These are phyloP conservation scores for Python bivittatus DNA, from an alignment of 2,113 vertebrate species.

Conservation along the genomic window DNA sequence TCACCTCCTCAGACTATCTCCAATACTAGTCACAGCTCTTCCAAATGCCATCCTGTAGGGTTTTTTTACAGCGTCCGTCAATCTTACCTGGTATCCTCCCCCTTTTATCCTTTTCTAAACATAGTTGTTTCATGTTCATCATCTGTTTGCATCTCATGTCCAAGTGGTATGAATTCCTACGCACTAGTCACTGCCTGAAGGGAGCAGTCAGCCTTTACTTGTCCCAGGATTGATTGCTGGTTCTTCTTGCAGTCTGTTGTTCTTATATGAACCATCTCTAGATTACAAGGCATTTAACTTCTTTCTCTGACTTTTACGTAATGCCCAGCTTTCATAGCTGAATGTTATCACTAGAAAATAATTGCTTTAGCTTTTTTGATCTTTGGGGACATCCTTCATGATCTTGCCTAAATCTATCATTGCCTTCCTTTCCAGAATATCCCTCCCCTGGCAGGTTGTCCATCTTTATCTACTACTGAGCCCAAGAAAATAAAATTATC, in stretches of 20 bases:
- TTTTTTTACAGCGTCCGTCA: not conserved
- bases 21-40: not conserved
- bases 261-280: not conserved
- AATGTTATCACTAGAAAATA: not conserved
- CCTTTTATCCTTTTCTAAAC: not conserved
- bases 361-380: not conserved
- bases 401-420: not conserved
- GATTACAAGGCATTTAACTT: not conserved
- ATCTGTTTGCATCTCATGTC: not conserved
- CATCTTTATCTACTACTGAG: not conserved
- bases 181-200: not conserved
- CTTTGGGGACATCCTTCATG: not conserved
- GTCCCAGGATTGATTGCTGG: not conserved
- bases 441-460: not conserved
- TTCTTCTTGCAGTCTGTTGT: not conserved
- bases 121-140: not conserved
- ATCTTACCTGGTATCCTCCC: not conserved
- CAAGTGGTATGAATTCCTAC: not conserved
- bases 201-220: not conserved
- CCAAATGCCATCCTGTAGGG: not conserved
- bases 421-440: not conserved
- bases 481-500: not conserved
- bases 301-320: not conserved
- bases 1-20: not conserved
- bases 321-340: not conserved